A percentile compares a stretch with the other conserved stretches of the same genome.
Evolutionary conservation across 2,888 invertebrate species (phyloP).

Genomic region (Leucozona laternaria): DNA sequence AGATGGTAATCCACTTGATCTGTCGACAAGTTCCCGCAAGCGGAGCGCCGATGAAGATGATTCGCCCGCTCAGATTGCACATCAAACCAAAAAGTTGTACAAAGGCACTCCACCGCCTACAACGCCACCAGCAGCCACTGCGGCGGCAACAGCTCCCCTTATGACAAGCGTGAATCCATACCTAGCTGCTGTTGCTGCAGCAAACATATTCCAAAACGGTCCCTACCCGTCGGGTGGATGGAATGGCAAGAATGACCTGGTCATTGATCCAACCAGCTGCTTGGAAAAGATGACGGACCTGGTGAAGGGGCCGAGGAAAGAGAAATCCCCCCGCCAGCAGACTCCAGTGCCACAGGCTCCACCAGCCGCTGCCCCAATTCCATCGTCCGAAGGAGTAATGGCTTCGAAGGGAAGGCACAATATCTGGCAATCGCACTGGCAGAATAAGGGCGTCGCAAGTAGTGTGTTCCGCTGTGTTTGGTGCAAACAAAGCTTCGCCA

Average conservation of each 20-base stretch:
- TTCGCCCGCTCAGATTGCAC: slow-evolving; percentile 81
- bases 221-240: slow-evolving; percentile 88
- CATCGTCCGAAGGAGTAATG: slow-evolving; percentile 78
- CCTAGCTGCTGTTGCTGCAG: slow-evolving; percentile 91
- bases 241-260: slow-evolving; percentile 89
- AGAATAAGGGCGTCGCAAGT: slow-evolving; percentile 97
- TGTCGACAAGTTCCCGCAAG: slow-evolving; percentile 91
- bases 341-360: slow-evolving; percentile 78
- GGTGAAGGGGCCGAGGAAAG: slow-evolving; percentile 89
- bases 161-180: slow-evolving; percentile 92
- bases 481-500: slow-evolving; percentile 98
- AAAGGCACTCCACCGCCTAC: slow-evolving; percentile 87
- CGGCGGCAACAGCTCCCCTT: slow-evolving; percentile 88
- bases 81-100: slow-evolving; percentile 78
- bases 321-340: slow-evolving; percentile 82
- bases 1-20: slow-evolving; percentile 88
- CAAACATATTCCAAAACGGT: slow-evolving; percentile 90
- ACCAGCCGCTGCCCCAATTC: slow-evolving; percentile 70
- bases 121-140: slow-evolving; percentile 85
- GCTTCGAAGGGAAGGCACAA: slow-evolving; percentile 88
- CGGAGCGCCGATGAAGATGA: slow-evolving; percentile 88
- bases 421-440: slow-evolving; percentile 99
- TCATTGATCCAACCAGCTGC: slow-evolving; percentile 93
- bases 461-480: slow-evolving; percentile 98
- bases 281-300: slow-evolving; percentile 96